Base-by-base conservation (phyloP, 2,888 invertebrate species). In the Rutpela maculata region DNA sequence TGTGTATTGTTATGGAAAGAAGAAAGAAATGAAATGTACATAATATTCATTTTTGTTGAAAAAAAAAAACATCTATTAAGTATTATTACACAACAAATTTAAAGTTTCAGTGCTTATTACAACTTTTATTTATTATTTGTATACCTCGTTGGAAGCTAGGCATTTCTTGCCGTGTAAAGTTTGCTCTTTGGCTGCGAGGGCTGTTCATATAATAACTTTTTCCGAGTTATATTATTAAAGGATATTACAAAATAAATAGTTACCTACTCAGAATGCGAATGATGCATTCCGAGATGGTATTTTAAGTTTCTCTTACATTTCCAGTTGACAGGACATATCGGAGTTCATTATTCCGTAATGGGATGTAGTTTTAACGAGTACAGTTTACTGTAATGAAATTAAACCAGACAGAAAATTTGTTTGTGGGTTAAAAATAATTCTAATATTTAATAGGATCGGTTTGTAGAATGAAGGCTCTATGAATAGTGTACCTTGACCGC, bases 171-270 rank as follows among this genome's bases (percentile, higher is more conserved):
- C 50, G n/a, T 50, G 15, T 7, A n/a, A 50, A 50, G 50, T 50
- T 50, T 50, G 50, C 50, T 50, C 15, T 50, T 15, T 50, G 11
- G 50, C n/a, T 50, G 50, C 50, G 50, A 50, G 50, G 15, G 50
- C 50, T 50, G 50, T 50, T 50, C 50, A n/a, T n/a, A 50, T 50
- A 50, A 50, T 50, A 50, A 50, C n/a, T 50, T 50, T 50, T 50
- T 50, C n/a, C n/a, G 50, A 50, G 50, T n/a, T 50, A n/a, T n/a
- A 50, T 50, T 50, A 50, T 50, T 50, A 50, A 50, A 50, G n/a
- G 50, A 50, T 50, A 50, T n/a, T 50, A 12, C 50, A 50, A 50
- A 50, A n/a, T 50, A 50, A 50, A 50, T 50, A 50, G 50, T n/a
- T n/a, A 50, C 50, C 2, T n/a, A 50, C n/a, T 50, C n/a, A 5